phyloP scores from a whole-genome alignment of 1,140 invertebrate species.

The Hypsibius dujardini region DNA sequence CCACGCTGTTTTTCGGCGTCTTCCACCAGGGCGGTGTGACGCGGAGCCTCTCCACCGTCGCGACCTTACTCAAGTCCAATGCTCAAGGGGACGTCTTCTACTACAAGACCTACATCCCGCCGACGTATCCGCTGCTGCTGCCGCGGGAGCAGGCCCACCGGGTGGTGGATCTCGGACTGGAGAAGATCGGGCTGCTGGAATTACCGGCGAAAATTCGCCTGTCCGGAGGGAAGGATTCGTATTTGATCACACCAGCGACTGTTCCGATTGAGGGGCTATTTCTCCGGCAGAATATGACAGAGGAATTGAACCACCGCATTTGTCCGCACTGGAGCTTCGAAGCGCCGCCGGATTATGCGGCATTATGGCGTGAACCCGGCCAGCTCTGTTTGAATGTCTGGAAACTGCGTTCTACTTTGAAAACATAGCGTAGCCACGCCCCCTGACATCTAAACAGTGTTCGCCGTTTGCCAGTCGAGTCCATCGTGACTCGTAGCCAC shows the following conservation, averaged over 20 bases:
- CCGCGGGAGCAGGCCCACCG: constrained; percentile 26
- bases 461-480: no score
- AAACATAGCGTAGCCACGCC: no score
- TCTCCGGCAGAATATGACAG: background rate
- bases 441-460: no score
- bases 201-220: background rate
- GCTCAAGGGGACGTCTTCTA: constrained; percentile 52
- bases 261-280: background rate
- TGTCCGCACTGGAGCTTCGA: constrained; percentile 13
- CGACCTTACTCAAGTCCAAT: constrained; percentile 37
- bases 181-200: background rate
- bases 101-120: constrained; percentile 63
- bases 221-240: background rate
- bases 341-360: background rate
- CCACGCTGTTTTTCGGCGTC: constrained; percentile 61
- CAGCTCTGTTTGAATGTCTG: constrained; percentile 1
- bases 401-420: no score
- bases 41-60: constrained; percentile 44
- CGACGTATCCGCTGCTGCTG: constrained; percentile 53
- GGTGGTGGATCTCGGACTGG: background rate
- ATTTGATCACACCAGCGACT: background rate
- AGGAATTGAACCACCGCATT: background rate
- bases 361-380: background rate
- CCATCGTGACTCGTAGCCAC: no score
- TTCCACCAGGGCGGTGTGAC: constrained; percentile 66